Evolutionary conservation across 2,797 vertebrate genomes (phyloP), one percentile per base, ranked within the genome.

Genomic region (Danio aesculapii): DNA sequence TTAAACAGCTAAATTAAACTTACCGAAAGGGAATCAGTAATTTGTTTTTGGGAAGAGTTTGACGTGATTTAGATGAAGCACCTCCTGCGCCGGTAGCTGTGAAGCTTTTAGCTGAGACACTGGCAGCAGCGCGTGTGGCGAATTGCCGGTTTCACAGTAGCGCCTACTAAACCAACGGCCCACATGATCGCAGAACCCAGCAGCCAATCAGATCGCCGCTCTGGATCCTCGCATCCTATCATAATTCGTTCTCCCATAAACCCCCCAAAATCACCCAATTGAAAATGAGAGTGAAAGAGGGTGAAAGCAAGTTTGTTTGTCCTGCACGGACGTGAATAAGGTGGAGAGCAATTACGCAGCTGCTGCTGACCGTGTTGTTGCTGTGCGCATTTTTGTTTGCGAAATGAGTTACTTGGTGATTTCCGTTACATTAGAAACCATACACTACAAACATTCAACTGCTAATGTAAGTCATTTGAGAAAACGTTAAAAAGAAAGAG

Each of bases 151-250:
- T 84, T 84, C 50, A 84, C 70, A 79, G 62, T 83, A 72, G 62
- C 64, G 39, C 11, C 19, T 70, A 43, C 86, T 61, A 50, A 81
- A 57, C 11, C 43, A 66, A 59, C 58, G 16, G 10, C 0, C 10
- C 6, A 7, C 9, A 12, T 30, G n/a, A 4, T 53, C 46, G 9
- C 58, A 46, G 66, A 77, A 41, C 62, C 8, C 11, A 7, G 17
- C 0, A 47, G 10, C 93, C 92, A 94, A 93, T 95, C 61, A 75
- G 0, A 74, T 44, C 0, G 0, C 2, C 13, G 8, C 1, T 1
- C 0, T 0, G 0, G 0, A 0, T 13, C 0, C 0, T 0, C 0
- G 6, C 1, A 0, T 53, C 93, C 90, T 92, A 94, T 92, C 0
- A 61, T 0, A 0, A 10, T 0, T 6, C 5, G 12, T 0, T 3